Evolutionary conservation across 2,888 invertebrate genomes (phyloP), one percentile per base, ranked within the genome.

Genomic region (Polylopha cassiicola): DNA sequence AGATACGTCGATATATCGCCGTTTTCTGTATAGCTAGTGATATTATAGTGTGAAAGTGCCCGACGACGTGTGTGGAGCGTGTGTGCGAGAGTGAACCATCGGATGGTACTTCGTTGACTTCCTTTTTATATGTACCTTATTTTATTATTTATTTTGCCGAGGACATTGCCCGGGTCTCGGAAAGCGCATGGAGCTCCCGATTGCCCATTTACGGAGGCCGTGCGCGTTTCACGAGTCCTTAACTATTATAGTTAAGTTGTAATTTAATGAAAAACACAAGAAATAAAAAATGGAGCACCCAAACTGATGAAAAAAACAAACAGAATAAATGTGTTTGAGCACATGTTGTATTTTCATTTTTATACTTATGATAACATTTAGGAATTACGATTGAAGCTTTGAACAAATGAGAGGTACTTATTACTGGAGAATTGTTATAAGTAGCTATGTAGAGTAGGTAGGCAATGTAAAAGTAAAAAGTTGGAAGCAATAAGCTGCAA

Each of bases 121-220:
- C 67, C 74, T 77, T 75, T 63, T 80, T 76, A 44, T 44, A 44
- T 73, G 66, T 80, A 79, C 74, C 74, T 75, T 79, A 78, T 65
- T 69, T 65, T 76, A 75, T 81, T 85, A 85, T 85, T 85, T 84
- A 84, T 84, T 84, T 69, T 69, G 84, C 84, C 82, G 73, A 80
- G 80, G 73, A 78, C 77, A 77, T 84, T 82, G 84, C 84, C 82
- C 76, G 73, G 78, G 74, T 58, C 69, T 72, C 69, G 64, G 65
- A 65, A 68, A 62, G 61, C 60, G 65, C 69, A 64, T 64, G 50
- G 65, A 63, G 52, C 73, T 72, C 70, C 73, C 59, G 71, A 85
- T 85, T 85, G 84, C 84, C 84, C 84, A 81, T 81, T 81, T 73
- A 76, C 55, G 78, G 79, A 75, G 70, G 61, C 65, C 59, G 73